Conservation (phyloP, 1,140 invertebrate genomes). For the Portunus trituberculatus region DNA sequence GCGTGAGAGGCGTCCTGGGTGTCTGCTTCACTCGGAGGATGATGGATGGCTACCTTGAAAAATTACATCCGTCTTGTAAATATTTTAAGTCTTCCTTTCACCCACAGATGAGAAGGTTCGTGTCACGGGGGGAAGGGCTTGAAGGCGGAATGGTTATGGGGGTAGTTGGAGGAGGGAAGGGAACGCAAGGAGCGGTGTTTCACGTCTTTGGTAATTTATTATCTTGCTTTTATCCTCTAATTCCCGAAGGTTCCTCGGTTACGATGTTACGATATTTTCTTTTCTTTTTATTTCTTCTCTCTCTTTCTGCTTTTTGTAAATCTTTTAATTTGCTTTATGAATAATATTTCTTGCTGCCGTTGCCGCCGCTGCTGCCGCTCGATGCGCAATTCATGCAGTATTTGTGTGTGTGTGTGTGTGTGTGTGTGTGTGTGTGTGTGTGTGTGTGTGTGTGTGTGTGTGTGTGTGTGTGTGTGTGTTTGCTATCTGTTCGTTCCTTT, state of each 20-base stretch:
- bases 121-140: no score
- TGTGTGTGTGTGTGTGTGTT: slow-evolving; percentile 9
- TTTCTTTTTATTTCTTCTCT: no score
- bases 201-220: not conserved
- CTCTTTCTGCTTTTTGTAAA: no score
- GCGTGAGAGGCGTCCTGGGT: not conserved
- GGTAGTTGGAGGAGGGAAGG: not conserved
- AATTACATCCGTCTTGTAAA: slow-evolving; percentile 15
- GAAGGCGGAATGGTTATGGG: not conserved
- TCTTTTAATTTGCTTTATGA: no score
- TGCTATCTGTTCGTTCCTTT: not conserved
- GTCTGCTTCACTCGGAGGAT: not conserved
- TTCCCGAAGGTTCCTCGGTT: not conserved
- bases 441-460: slow-evolving; percentile 20
- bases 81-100: slow-evolving; percentile 7
- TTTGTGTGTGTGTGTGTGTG: no score
- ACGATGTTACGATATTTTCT: no score
- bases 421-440: not conserved
- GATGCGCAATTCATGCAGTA: no score
- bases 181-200: not conserved
- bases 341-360: no score
- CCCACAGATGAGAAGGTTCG: not conserved
- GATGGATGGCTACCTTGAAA: not conserved
- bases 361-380: no score
- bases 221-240: not conserved